Base-by-base conservation (phyloP, 2,797 vertebrate genomes). In the Artibeus jamaicensis region DNA sequence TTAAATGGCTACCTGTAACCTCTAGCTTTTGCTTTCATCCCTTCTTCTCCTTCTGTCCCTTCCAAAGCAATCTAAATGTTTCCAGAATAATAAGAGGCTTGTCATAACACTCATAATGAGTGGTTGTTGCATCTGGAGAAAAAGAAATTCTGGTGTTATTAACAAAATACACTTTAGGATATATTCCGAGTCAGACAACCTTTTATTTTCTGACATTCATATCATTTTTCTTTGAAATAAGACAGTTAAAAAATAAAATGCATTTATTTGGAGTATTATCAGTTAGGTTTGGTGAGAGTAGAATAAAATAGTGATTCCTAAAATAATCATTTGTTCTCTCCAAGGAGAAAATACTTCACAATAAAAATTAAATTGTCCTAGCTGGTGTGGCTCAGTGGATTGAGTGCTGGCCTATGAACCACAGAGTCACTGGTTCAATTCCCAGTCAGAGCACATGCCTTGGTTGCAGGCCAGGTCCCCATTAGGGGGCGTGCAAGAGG, bases 121-220 rank as follows among this genome's bases (percentile, higher is more conserved):
- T 85, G 2, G 55, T 82, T 70, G 0, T 34, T 95, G 3, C 81
- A 62, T 42, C 16, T 16, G 68, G 34, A 93, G 42, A 83, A 71
- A 86, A 29, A 95, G 5, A 88, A 78, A 70, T 81, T 95, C 55
- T 81, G 18, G 68, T 95, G 83, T 67, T 65, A 91, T 68, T 46
- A 96, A 85, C 46, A 79, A 74, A 96, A 96, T 96, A 83, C 21
- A 79, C 22, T 77, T 86, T 50, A 16, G 77, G 71, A 90, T 59
- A 84, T 92, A 89, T 93, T 87, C 53, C 94, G 67, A 83, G 73
- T 79, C 50, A 95, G 94, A 92, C 12, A 91, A 3, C 57, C 73
- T 96, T 71, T 46, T 68, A 86, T 77, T 93, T 48, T 48, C n/a
- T 93, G 86, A 95, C 70, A 86, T 65, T 48, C 44, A 95, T 67